Conservation (phyloP, 2,113 vertebrate genomes). For the Pseudorectes ferrugineus region DNA sequence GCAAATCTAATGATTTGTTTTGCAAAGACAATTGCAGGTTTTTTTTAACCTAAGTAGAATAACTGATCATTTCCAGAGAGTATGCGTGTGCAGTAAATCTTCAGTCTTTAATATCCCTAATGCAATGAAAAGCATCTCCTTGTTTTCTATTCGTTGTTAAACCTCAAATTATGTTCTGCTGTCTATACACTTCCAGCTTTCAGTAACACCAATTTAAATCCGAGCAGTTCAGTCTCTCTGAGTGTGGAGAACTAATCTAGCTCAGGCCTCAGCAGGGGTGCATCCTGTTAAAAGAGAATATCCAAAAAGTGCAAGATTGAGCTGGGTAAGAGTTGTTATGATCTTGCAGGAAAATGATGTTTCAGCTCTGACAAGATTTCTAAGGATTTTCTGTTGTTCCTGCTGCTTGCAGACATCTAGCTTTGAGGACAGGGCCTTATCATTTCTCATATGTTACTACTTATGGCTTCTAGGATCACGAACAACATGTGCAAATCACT, state of each 20-base stretch:
- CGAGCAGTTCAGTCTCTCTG: not conserved
- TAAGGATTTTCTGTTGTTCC: not conserved
- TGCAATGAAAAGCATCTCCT: constrained; percentile 12
- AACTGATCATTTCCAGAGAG: constrained; percentile 9
- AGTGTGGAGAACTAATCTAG: not conserved
- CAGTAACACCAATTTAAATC: not conserved
- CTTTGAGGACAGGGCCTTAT: not conserved
- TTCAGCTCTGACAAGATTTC: not conserved
- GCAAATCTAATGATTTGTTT: constrained; percentile 56
- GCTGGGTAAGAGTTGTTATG: not conserved
- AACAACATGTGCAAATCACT: constrained; percentile 27
- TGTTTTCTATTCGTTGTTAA: not conserved
- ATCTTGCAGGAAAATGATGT: not conserved
- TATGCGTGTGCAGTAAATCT: constrained; percentile 2
- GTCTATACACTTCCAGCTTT: not conserved
- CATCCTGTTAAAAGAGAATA: not conserved
- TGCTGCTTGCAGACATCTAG: not conserved
- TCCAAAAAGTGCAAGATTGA: not conserved
- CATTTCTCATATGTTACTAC: not conserved
- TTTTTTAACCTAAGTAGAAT: constrained; percentile 33
- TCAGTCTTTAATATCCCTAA: not conserved
- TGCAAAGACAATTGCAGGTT: constrained; percentile 23
- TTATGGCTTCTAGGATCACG: not conserved
- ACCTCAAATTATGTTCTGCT: not conserved
- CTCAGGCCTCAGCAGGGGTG: not conserved